Conservation (phyloP, 2,113 vertebrate genomes). For the Vulpes lagopus region DNA sequence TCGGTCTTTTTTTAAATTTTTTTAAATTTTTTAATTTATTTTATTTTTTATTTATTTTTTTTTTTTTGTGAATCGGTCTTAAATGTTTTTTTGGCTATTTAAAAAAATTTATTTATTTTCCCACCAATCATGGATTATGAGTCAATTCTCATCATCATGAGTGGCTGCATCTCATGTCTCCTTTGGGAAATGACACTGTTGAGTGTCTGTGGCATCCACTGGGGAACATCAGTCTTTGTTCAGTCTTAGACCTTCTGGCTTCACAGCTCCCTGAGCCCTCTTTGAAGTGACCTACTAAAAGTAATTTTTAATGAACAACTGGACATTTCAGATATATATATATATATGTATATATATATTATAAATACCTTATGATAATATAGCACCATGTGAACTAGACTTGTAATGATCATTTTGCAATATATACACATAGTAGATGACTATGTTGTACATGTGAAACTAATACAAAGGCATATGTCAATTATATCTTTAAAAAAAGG, state of each 20-base stretch:
- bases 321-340: not conserved
- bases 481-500: not conserved
- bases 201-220: not conserved
- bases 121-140: not conserved
- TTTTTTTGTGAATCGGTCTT: not conserved
- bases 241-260: not conserved
- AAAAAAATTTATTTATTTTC: not conserved
- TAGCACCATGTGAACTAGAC: not conserved
- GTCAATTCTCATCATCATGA: not conserved
- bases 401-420: not conserved
- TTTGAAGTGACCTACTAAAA: not conserved
- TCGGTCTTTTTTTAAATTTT: not conserved
- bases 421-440: not conserved
- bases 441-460: not conserved
- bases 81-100: not conserved
- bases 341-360: not conserved
- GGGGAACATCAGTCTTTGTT: not conserved
- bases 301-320: not conserved
- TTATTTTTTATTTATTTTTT: not conserved
- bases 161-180: fast-evolving
- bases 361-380: not conserved
- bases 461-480: not conserved
- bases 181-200: not conserved
- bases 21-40: not conserved
- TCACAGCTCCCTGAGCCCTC: not conserved